Percentiles rank a stretch among this genome's conserved stretches.
Evolutionary conservation across 2,113 vertebrate genomes (phyloP).

Genomic region (Dermatemys mawii): DNA sequence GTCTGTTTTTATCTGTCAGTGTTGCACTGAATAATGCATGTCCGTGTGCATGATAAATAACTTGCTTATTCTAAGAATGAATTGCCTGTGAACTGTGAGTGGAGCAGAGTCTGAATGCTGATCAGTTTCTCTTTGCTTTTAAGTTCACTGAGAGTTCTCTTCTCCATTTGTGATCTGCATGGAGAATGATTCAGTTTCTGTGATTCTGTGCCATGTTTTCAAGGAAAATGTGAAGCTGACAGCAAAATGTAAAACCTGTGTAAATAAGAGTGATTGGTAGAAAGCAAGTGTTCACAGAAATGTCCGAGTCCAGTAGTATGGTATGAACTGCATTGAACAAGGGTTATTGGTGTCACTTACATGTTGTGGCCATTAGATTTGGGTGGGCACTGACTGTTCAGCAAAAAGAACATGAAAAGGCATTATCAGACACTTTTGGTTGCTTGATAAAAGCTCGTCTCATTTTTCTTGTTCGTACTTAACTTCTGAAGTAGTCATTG

Average conservation of each 20-base stretch:
- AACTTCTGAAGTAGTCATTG: neutral
- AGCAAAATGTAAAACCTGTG: neutral
- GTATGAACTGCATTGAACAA: neutral
- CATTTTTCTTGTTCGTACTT: neutral
- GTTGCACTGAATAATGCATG: neutral
- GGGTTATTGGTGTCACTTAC: neutral
- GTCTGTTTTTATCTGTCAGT: neutral
- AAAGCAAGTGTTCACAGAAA: neutral
- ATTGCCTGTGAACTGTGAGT: neutral
- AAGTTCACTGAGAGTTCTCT: neutral
- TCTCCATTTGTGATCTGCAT: neutral
- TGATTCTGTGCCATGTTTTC: neutral
- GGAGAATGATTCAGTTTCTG: neutral
- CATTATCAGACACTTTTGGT: neutral
- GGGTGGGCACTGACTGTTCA: neutral
- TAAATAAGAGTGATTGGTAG: conserved; percentile 7
- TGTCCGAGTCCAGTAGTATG: neutral
- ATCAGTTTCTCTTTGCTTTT: neutral
- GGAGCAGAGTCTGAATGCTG: neutral
- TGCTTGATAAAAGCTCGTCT: neutral
- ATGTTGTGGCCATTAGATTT: neutral
- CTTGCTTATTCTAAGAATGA: neutral
- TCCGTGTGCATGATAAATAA: neutral
- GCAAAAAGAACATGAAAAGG: neutral
- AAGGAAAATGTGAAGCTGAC: neutral